phyloP scores from a whole-genome alignment of 2,888 invertebrate species.

The Labia minor region DNA sequence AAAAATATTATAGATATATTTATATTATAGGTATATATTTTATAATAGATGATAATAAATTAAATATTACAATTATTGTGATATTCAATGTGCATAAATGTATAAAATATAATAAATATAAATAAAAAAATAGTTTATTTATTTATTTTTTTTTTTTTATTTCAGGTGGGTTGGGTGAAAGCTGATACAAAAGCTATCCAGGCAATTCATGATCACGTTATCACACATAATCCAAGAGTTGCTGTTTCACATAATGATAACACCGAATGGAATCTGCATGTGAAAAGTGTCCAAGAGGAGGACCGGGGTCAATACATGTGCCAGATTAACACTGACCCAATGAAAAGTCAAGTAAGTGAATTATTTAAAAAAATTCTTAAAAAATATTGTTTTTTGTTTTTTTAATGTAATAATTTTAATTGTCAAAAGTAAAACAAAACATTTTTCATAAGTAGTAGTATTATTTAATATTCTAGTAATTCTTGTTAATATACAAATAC shows the following conservation, averaged over 20 bases:
- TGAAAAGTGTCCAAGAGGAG: conserved; percentile 73
- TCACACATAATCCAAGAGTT: conserved; percentile 81
- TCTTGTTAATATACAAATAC: no score
- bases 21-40: no score
- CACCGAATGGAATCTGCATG: conserved; percentile 81
- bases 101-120: no score
- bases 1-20: no score
- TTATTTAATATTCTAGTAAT: no score
- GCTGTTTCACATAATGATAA: conserved; percentile 77
- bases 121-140: no score
- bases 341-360: conserved; percentile 77
- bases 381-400: background rate
- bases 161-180: conserved; percentile 85
- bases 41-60: no score
- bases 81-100: no score
- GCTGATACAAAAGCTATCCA: conserved; percentile 87
- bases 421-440: background rate
- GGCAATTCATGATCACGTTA: conserved; percentile 84
- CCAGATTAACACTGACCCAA: conserved; percentile 88
- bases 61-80: no score
- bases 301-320: conserved; percentile 89
- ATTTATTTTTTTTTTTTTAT: no score
- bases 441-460: no score
- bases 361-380: background rate
- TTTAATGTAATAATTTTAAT: background rate